Base-by-base conservation (phyloP, 2,113 vertebrate species). In the Gymnocephalus cernua region DNA sequence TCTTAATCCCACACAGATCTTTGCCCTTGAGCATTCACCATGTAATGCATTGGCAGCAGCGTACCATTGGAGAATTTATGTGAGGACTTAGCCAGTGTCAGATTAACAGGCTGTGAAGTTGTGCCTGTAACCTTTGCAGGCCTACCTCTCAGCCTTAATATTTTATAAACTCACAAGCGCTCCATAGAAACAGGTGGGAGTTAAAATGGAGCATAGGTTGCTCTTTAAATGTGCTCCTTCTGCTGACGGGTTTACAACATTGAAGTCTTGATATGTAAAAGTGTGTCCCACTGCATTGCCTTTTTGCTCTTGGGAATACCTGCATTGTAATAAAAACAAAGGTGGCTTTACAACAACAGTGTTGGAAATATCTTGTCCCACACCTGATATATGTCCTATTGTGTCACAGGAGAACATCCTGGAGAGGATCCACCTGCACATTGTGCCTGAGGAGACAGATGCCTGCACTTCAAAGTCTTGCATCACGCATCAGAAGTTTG, bases 401-500 rank as follows among this genome's bases (percentile, higher is more conserved):
- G 29, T 82, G 61, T 89, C 25, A 66, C 86, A 99, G 98, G 98
- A 99, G 91, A 99, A 97, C 84, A 99, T 99, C 76, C 89, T 99
- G 79, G 95, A 97, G 84, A 96, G 96, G 92, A 99, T 99, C 90
- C 98, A 99, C 84, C 96, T 97, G 84, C 97, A 99, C 87, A 96
- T 99, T 38, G 98, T 97, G 84, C 96, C 97, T 77, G 97, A 97
- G 89, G 97, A 97, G 71, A 93, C 95, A 0, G 97, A 99, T 75
- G 95, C 96, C 92, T 99, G 98, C 93, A 97, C 97, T 66, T 99
- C 98, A 0, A 97, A 96, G 74, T 97, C 96, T n/a, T 99, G 98
- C 86, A 97, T 99, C 92, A 97, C 98, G 3, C 98, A 99, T 91
- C 97, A 97, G 92, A 99, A 99, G 95, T 99, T 99, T 90, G 98